Conservation (phyloP, 2,888 invertebrate genomes). For the Tryphoninae sp. region DNA sequence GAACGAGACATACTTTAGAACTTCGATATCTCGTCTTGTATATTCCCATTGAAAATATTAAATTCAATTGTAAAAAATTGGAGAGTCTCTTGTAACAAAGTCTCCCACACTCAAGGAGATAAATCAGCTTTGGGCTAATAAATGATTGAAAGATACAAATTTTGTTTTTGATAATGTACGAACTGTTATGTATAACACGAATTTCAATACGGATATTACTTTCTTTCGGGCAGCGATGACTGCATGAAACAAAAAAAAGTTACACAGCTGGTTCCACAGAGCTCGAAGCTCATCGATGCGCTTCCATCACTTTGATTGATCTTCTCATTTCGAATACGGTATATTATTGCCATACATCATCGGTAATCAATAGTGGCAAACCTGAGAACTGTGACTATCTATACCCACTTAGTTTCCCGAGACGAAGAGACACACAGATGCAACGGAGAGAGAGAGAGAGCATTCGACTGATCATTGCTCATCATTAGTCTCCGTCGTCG, state of each 20-base stretch:
- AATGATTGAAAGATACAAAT: no score
- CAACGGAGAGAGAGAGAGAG: slow-evolving; percentile 18
- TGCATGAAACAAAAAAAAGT: slow-evolving; percentile 12
- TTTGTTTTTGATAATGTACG: no score
- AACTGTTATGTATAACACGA: no score
- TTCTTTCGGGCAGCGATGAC: not conserved
- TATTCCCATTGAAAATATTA: no score
- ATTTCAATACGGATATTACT: no score
- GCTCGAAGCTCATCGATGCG: slow-evolving; percentile 19
- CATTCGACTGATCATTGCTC: slow-evolving; percentile 65
- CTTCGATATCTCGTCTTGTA: slow-evolving; percentile 4
- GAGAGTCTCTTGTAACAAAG: no score
- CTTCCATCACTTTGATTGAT: slow-evolving; percentile 60
- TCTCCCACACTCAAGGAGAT: no score
- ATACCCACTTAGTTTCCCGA: slow-evolving; percentile 58
- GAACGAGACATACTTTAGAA: slow-evolving; percentile 45
- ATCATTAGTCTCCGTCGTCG: slow-evolving; percentile 65
- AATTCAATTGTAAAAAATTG: no score
- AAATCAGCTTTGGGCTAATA: no score
- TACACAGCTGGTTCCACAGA: slow-evolving; percentile 26
- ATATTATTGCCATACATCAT: slow-evolving; percentile 66
- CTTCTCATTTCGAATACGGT: slow-evolving; percentile 62
- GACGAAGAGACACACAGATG: slow-evolving; percentile 35
- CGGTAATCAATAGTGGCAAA: slow-evolving; percentile 67
- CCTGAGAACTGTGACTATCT: slow-evolving; percentile 60